Conservation (phyloP, 2,888 invertebrate genomes). For the Pseudococcus longispinus region DNA sequence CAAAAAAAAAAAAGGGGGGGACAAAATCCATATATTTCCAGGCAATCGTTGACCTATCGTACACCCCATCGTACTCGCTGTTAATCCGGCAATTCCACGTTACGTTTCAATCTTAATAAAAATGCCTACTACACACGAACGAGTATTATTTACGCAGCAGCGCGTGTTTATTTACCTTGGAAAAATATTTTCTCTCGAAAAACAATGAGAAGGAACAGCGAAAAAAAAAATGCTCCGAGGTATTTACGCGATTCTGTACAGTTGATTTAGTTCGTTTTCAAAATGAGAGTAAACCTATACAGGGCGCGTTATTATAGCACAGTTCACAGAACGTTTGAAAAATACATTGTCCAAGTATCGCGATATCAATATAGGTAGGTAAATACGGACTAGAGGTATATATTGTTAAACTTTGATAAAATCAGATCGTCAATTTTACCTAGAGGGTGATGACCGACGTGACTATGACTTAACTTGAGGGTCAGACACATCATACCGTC, state of each 20-base stretch:
- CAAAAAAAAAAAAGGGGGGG: no score
- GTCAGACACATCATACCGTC: no score
- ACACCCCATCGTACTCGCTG: no score
- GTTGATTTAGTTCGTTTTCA: conserved; percentile 19
- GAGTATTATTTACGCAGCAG: conserved; percentile 10
- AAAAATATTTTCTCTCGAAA: conserved; percentile 13
- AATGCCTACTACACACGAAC: background rate
- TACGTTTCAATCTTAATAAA: background rate
- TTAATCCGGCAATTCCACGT: background rate
- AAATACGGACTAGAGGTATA: no score
- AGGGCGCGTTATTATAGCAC: background rate
- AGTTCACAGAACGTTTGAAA: background rate
- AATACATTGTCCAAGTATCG: background rate
- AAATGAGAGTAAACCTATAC: background rate
- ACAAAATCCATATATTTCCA: background rate
- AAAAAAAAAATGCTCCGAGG: background rate
- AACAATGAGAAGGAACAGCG: background rate
- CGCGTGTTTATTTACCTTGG: background rate
- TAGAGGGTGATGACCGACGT: no score
- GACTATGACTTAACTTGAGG: no score
- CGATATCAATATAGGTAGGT: no score
- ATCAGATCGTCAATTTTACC: no score
- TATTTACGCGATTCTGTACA: conserved; percentile 19
- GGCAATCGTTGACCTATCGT: background rate
- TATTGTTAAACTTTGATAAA: no score